Evolutionary conservation across 1,140 invertebrate species (phyloP).

Genomic region (Drosophila azteca): DNA sequence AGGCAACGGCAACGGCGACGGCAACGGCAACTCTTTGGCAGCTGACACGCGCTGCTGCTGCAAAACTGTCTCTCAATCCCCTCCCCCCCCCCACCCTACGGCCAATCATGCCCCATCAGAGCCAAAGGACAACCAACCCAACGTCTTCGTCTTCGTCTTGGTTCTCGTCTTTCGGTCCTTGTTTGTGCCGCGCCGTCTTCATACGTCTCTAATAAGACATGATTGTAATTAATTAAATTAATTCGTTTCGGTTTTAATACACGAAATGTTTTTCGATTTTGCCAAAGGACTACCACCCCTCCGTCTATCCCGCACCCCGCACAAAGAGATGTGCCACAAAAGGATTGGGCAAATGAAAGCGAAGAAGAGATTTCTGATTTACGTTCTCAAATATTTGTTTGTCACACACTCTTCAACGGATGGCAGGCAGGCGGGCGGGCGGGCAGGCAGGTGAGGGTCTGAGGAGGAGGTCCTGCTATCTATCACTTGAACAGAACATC

Average conservation of each 20-base stretch:
- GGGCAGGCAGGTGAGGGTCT: constrained; percentile 11
- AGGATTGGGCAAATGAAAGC: constrained; percentile 80
- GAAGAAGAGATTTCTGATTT: constrained; percentile 76
- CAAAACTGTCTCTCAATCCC: constrained; percentile 48
- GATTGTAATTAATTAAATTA: constrained; percentile 84
- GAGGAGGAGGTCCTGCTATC: no score
- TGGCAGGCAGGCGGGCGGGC: background rate
- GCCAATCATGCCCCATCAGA: constrained; percentile 3
- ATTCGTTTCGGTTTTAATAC: constrained; percentile 84
- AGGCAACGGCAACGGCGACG: background rate
- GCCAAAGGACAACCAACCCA: constrained; percentile 15
- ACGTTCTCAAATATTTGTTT: constrained; percentile 82
- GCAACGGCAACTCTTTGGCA: constrained; percentile 60
- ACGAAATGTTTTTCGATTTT: constrained; percentile 83
- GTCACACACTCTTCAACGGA: constrained; percentile 60
- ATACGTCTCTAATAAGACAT: constrained; percentile 84
- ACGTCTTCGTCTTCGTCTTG: constrained; percentile 25
- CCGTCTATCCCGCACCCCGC: background rate
- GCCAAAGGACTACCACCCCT: constrained; percentile 20
- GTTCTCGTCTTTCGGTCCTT: constrained; percentile 8
- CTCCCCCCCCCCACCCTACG: background rate
- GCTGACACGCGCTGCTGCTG: constrained; percentile 55
- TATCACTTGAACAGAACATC: no score
- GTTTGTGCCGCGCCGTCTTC: constrained; percentile 45
- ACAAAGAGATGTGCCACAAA: constrained; percentile 47